Evolutionary conservation across 2,113 vertebrate genomes (phyloP).

Genomic region (Eurystomus gularis): DNA sequence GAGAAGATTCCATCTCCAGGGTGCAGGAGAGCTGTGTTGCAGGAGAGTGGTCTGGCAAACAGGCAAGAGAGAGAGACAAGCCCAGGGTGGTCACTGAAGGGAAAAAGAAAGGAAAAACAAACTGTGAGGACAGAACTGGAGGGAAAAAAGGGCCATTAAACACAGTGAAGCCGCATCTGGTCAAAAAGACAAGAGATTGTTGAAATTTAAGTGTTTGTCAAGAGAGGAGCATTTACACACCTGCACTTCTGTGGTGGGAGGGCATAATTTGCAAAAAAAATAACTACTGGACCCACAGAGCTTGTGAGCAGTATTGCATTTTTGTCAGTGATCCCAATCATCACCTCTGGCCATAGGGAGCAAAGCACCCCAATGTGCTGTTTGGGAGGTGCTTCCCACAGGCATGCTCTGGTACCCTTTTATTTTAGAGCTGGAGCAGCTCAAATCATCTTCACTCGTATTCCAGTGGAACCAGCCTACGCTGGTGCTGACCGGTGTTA

Average conservation of each 20-base stretch:
- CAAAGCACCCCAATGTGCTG: accelerated
- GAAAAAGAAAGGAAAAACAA: neutral
- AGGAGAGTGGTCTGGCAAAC: neutral
- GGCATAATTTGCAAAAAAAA: neutral
- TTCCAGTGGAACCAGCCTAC: neutral
- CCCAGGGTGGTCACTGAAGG: neutral
- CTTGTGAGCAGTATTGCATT: neutral
- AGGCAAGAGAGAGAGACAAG: neutral
- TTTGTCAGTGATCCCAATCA: neutral
- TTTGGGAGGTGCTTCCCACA: neutral
- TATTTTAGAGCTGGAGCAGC: neutral
- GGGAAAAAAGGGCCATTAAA: neutral
- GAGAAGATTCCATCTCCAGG: neutral
- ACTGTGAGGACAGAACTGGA: neutral
- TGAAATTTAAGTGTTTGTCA: neutral
- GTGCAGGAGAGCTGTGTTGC: neutral
- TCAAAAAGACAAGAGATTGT: neutral
- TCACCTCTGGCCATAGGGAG: accelerated
- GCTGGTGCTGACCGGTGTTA: neutral
- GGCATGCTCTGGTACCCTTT: neutral
- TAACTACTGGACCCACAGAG: neutral
- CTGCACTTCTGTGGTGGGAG: neutral
- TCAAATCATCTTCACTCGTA: neutral
- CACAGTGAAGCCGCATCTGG: neutral
- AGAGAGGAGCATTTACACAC: neutral